These are phyloP conservation scores for Chaenocephalus aceratus DNA, from an alignment of 2,113 vertebrate genomes.

Conservation along the genomic window DNA sequence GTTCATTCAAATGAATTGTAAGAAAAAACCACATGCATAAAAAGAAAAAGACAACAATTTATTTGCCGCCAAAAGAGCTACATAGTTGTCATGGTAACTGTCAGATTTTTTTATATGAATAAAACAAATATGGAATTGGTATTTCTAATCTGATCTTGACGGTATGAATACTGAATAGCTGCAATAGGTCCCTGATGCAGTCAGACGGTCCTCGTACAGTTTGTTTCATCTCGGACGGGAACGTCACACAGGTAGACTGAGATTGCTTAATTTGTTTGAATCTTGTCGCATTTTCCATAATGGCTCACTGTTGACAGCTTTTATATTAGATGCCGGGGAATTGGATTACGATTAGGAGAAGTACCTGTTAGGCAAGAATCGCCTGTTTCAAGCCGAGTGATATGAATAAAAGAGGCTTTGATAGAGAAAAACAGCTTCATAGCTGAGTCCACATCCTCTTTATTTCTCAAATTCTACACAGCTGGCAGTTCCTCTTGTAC, in stretches of 20 bases:
- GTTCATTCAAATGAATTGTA: slow-evolving; percentile 19
- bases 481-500: slow-evolving; percentile 30
- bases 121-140: slow-evolving; percentile 76
- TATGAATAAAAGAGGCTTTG: slow-evolving; percentile 16
- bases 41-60: not conserved
- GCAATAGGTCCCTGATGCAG: slow-evolving; percentile 46
- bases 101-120: slow-evolving; percentile 65
- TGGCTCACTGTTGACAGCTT: slow-evolving; percentile 29
- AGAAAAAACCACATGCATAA: not conserved
- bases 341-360: slow-evolving; percentile 32
- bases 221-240: slow-evolving; percentile 21
- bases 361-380: slow-evolving; percentile 14
- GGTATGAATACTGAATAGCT: slow-evolving; percentile 61
- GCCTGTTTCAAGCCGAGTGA: not conserved
- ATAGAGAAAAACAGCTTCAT: slow-evolving; percentile 16
- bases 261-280: slow-evolving; percentile 46
- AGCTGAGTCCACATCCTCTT: slow-evolving; percentile 42
- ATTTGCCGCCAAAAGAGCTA: slow-evolving; percentile 38
- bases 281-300: slow-evolving; percentile 45
- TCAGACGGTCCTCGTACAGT: not conserved
- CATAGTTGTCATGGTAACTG: slow-evolving; percentile 72
- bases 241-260: slow-evolving; percentile 6
- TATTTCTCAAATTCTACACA: slow-evolving; percentile 35
- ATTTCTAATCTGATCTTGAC: slow-evolving; percentile 72
- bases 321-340: slow-evolving; percentile 39